Evolutionary conservation across 2,888 invertebrate genomes (phyloP).

Genomic region (Euzetes globulus): DNA sequence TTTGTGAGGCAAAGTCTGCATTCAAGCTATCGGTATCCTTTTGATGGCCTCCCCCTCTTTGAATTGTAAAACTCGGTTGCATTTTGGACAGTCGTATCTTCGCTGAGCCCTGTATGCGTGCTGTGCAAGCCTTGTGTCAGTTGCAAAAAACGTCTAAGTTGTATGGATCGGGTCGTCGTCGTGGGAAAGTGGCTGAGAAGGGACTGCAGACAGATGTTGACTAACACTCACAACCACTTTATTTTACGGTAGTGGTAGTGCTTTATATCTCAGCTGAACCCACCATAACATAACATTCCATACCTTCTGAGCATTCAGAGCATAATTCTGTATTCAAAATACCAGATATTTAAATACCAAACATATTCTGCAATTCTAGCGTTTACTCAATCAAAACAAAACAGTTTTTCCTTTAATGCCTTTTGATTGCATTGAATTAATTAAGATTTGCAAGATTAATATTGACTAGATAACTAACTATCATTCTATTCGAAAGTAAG

Average conservation of each 20-base stretch:
- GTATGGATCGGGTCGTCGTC: constrained; percentile 1
- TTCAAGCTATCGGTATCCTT: constrained; percentile 5
- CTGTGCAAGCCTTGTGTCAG: background rate
- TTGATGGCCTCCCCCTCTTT: constrained; percentile 21
- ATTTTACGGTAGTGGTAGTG: constrained; percentile 5
- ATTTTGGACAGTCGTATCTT: constrained; percentile 1
- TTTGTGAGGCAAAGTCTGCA: background rate
- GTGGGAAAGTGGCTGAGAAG: constrained; percentile 24
- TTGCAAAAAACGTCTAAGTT: background rate
- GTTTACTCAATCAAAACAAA: background rate
- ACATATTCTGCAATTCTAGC: background rate
- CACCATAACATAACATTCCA: background rate
- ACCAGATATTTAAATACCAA: background rate
- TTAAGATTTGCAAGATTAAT: too few relatives aligned
- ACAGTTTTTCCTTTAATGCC: background rate
- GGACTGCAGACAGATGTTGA: constrained; percentile 20
- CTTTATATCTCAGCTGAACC: constrained; percentile 5
- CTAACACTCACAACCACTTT: background rate
- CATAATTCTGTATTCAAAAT: background rate
- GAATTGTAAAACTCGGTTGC: background rate
- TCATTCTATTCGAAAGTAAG: too few relatives aligned
- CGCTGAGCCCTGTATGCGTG: background rate
- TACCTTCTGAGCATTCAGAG: background rate
- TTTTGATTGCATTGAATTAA: too few relatives aligned
- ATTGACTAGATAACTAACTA: too few relatives aligned